Evolutionary conservation across 2,113 vertebrate species (phyloP).

Genomic region (Tylochromis polylepis): DNA sequence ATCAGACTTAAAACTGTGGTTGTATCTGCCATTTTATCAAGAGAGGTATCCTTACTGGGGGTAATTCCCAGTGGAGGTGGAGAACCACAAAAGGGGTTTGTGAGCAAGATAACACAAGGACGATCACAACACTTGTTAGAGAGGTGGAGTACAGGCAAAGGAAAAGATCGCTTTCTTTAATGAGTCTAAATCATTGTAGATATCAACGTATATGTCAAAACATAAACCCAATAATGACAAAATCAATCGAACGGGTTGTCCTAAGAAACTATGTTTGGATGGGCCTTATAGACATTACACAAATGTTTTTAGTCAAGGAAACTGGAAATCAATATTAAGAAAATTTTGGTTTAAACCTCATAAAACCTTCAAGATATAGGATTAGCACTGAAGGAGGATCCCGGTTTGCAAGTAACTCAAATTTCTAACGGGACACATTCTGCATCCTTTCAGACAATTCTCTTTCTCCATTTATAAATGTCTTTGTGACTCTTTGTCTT

Average conservation of each 20-base stretch:
- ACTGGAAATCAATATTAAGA: neutral
- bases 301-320: neutral
- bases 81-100: neutral
- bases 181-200: neutral
- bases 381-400: neutral
- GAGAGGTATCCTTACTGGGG: neutral
- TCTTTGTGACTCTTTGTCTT: neutral
- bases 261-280: neutral
- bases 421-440: neutral
- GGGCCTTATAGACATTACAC: neutral
- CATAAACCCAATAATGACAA: neutral
- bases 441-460: neutral
- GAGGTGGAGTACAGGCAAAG: neutral
- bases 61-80: neutral
- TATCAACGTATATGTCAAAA: neutral
- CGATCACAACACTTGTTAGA: neutral
- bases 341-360: neutral
- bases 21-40: neutral
- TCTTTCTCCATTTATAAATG: neutral
- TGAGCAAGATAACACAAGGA: neutral
- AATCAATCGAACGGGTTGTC: neutral
- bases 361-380: neutral
- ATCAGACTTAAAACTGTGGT: neutral
- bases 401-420: neutral
- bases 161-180: neutral